These are phyloP conservation scores for Mycteria americana DNA, from an alignment of 2,797 vertebrate species.

Conservation along the genomic window DNA sequence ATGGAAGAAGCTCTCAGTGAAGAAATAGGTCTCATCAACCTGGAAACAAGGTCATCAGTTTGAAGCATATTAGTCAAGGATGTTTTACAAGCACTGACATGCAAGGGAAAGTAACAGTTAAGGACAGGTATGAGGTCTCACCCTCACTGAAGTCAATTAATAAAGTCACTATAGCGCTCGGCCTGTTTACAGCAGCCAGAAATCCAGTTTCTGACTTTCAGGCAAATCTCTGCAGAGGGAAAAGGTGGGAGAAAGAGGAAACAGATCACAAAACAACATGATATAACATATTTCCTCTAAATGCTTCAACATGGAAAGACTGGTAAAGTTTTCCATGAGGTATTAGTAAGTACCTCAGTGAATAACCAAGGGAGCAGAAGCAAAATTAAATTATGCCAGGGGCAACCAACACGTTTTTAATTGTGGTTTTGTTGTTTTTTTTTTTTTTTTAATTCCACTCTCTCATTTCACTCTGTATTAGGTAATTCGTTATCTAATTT, in stretches of 20 bases:
- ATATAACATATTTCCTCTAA: neutral
- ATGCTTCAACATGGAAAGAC: neutral
- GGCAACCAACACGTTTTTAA: neutral
- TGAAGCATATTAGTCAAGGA: neutral
- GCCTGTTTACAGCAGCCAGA: neutral
- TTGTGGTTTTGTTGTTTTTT: neutral
- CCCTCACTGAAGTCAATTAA: neutral
- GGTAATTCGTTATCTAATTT: constrained; percentile 22
- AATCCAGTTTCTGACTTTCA: neutral
- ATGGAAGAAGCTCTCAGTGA: neutral
- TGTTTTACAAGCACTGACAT: neutral
- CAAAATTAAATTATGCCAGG: neutral
- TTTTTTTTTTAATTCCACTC: neutral
- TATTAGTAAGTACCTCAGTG: neutral
- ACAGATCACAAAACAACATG: neutral
- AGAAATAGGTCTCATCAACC: neutral
- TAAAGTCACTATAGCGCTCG: neutral
- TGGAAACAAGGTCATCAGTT: neutral
- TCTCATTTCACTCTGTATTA: constrained; percentile 9
- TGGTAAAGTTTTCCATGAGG: neutral
- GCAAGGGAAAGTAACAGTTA: neutral
- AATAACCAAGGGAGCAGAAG: neutral
- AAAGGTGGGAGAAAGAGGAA: neutral
- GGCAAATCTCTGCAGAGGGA: neutral
- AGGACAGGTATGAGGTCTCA: neutral